These are phyloP conservation scores for Chromobotia macracanthus DNA, from an alignment of 2,797 vertebrate species.

Conservation along the genomic window DNA sequence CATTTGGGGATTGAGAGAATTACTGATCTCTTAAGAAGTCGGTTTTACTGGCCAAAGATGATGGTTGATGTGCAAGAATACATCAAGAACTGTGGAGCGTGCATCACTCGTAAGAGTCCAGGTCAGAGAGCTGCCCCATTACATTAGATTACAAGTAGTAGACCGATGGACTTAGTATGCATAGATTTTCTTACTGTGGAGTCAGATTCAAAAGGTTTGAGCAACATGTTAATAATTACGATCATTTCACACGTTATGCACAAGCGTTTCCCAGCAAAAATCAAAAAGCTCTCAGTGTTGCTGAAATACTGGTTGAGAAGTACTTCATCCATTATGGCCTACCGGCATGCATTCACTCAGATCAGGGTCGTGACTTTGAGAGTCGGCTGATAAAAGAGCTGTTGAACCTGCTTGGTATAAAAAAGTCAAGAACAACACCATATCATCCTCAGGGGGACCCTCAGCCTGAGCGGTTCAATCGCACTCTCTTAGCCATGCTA, in stretches of 20 bases:
- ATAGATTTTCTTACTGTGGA: not conserved
- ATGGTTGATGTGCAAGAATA: not conserved
- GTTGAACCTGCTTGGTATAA: not conserved
- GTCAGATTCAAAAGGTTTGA: not conserved
- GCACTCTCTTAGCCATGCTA: not conserved
- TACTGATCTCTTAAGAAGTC: not conserved
- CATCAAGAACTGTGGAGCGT: not conserved
- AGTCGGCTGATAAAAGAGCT: not conserved
- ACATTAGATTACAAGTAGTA: not conserved
- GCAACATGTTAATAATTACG: not conserved
- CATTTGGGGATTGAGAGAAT: not conserved
- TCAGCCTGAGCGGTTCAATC: not conserved
- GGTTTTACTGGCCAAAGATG: not conserved
- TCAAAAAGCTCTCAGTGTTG: not conserved
- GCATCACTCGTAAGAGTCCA: not conserved
- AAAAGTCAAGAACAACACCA: not conserved
- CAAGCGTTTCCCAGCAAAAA: not conserved
- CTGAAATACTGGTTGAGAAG: not conserved
- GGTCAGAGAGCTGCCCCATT: not conserved
- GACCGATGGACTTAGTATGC: not conserved
- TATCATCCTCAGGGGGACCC: not conserved
- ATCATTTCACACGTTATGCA: not conserved
- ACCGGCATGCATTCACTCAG: not conserved
- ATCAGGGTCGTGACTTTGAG: not conserved
- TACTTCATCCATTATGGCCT: not conserved